Base-by-base conservation (phyloP, 2,888 invertebrate species). In the Panopea generosa region DNA sequence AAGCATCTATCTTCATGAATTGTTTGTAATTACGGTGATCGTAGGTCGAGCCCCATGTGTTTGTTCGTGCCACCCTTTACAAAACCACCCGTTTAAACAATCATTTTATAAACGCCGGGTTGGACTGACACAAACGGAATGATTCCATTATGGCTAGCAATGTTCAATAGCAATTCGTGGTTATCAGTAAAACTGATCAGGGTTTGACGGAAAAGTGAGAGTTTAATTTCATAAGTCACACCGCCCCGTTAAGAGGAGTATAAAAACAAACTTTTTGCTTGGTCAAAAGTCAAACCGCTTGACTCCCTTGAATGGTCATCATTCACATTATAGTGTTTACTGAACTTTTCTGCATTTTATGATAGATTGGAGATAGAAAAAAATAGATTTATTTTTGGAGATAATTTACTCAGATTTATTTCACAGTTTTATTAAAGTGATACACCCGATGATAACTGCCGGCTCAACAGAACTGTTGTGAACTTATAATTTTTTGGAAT, bases 141-240 rank as follows among this genome's bases (percentile, higher is more conserved):
- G 71, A 69, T 57, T 27, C 77, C 66, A 68, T 81, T 74, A 77
- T 57, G 4, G 33, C 33, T 33, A 7, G 33, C 11, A 33, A 33
- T 33, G 60, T 45, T 57, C 70, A 69, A 65, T 68, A 57, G 72
- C 69, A 27, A 45, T 56, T 69, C 73, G 67, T 43, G 61, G 71
- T 65, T 61, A 71, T 68, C 74, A 33, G 14, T 11, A 18, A 38
- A 52, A 52, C 49, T 45, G 57, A 69, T 69, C 74, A 40, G 38
- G 29, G 20, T 43, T 59, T 49, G 49, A 65, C 47, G 24, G 60
- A 72, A 71, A 75, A 81, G 71, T 61, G 81, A 74, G 77, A 81
- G 81, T 81, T 77, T 81, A 71, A 77, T 81, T 81, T 81, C 81
- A 81, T 81, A 81, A 77, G 81, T 81, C 81, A 81, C 81, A 76